Base-by-base conservation (phyloP, 2,888 invertebrate species). In the Stegophylla sp. region DNA sequence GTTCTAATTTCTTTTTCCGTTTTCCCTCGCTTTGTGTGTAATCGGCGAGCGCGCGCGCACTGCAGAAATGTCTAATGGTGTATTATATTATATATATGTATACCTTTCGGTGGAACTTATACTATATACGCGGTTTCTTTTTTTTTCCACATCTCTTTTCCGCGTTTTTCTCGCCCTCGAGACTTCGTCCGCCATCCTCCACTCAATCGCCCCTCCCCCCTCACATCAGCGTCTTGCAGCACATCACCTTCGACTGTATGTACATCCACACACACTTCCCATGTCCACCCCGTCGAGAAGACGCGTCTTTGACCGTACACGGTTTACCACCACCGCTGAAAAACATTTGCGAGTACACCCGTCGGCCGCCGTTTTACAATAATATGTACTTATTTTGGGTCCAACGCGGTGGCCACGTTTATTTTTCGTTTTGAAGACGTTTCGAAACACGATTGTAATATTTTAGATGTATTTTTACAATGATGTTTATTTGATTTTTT, bases 1-100 rank as follows among this genome's bases (percentile, higher is more conserved):
- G 59, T 69, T 79, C 77, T 79, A 79, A 79, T 79, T 79, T 79
- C 77, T 79, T 79, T 79, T 79, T 69, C 48, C 76, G 67, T 79
- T 69, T n/a, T 79, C 61, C 59, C 77, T 69, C 77, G 61, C 4
- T 74, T 63, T 61, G 61, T 61, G 61, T 73, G 41, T 73, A 73
- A 73, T 73, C 61, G 73, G 43, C 34, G 34, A 34, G 34, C 34
- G 34, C 3, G 34, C 34, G 34, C 34, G 34, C 28, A 74, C 45
- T 23, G 43, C 61, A 13, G 61, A 72, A 53, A 1, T 26, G 73
- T n/a, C 26, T 28, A 59, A 26, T 73, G 26, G 43, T 61, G 28
- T 48, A 48, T 34, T 56, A 69, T 41, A n/a, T n/a, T n/a, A 56
- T 28, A 71, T 34, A 71, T 53, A 53, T n/a, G 48, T 43, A 17